Evolutionary conservation across 2,888 invertebrate species (phyloP), one percentile per base, ranked within the genome.

Genomic region (Diploptera punctata): DNA sequence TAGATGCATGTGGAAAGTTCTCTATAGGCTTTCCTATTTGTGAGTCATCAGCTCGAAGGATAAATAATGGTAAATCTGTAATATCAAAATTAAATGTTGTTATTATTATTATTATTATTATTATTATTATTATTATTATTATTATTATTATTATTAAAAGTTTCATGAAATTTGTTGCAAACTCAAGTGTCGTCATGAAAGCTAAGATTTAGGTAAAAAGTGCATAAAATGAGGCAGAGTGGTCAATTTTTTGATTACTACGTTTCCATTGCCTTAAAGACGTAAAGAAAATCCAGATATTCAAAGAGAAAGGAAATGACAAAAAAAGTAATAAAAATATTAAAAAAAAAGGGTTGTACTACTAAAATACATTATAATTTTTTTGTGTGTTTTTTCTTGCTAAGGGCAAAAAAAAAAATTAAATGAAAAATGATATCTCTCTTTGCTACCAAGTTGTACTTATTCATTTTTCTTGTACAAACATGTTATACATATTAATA

Each of bases 401-500:
- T 70, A 70, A 54, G 24, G 49, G n/a, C n/a, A n/a, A n/a, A n/a
- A n/a, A n/a, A n/a, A n/a, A 62, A 68, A 70, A 38, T 71, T 62
- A 62, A 62, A 73, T 60, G 68, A 68, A 67, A 72, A 70, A 71
- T 71, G 61, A 57, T 68, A 68, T 69, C 61, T 69, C 69, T 83
- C 83, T 83, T 83, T 83, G 82, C 83, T 83, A 83, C 82, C 81
- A 82, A 82, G 82, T 83, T 83, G 83, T 83, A 83, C 83, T 83
- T 83, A 83, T 83, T 82, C 82, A 81, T 82, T 83, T n/a, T 83
- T 82, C 81, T 82, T 83, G 83, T 83, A 83, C 83, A 83, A 82
- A 83, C 69, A 70, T 68, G 62, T 72, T 69, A 62, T 68, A 69
- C 21, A 71, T 62, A 70, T 49, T 67, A 33, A 43, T 65, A 65